Evolutionary conservation across 1,140 invertebrate genomes (phyloP), one percentile per base, ranked within the genome.

Genomic region (Habropoda laboriosa): DNA sequence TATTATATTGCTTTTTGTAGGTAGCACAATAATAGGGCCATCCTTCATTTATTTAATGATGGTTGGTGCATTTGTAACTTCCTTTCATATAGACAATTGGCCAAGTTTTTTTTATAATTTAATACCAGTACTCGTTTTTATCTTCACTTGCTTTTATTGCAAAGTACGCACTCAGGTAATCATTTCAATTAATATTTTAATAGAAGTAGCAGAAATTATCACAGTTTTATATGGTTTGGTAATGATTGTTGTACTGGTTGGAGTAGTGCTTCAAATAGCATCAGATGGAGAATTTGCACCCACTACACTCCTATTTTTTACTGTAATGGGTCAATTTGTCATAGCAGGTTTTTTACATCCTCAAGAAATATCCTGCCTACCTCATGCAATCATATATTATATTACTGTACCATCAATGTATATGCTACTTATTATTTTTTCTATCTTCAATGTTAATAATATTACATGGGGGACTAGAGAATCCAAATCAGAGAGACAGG

Each of bases 381-480:
- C 96, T 21, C 96, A 95, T 75, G 95, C 97, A 21, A 90, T 97
- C 6, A 94, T 99, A 35, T 99, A 99, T 91, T 99, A 98, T 89
- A 94, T 99, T 18, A 97, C 97, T 10, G 97, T 99, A 61, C 98
- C 98, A 1, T 97, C 97, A 76, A 98, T 98, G 97, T 99, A 98
- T 88, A 95, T 98, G 94, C 93, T 99, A 76, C 94, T 99, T 18
- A 97, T 98, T 55, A 97, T 99, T 66, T 99, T 98, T 88, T 97
- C 97, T 0, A 93, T 98, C 0, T 98, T 97, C 87, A 99, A 99
- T 89, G 94, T 99, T 89, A 97, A 99, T 90, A 96, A 97, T 82
- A 96, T 98, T 1, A 96, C 95, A 0, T 99, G 98, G 98, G 98
- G 98, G 21, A 99, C 98, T 0, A 93, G 98, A 73, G 98, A 99